Percentiles rank a stretch among this genome's conserved stretches.
Conservation (phyloP, 2,113 vertebrate genomes). For the Rhinolophus sinicus region DNA sequence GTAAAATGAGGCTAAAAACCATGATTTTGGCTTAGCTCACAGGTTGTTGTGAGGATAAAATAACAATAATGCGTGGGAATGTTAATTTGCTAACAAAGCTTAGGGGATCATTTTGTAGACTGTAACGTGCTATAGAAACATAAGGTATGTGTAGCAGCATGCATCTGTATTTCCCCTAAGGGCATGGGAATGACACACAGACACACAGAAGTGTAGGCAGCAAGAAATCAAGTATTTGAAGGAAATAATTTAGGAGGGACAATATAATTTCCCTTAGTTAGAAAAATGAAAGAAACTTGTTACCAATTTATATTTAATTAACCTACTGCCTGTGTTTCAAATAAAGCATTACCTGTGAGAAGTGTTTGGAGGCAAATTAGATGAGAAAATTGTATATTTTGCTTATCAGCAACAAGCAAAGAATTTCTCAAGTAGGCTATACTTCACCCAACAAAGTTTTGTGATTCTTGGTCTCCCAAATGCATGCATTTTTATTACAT, state of each 20-base stretch:
- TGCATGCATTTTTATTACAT: not conserved
- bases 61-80: not conserved
- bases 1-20: not conserved
- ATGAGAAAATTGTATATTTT: not conserved
- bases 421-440: not conserved
- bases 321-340: not conserved
- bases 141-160: fast-evolving
- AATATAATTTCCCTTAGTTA: not conserved
- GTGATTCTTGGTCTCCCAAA: not conserved
- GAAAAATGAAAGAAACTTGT: constrained; percentile 2
- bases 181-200: fast-evolving
- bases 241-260: not conserved
- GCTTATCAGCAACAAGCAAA: not conserved
- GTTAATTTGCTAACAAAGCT: no score
- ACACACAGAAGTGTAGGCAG: fast-evolving
- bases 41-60: not conserved
- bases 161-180: no score
- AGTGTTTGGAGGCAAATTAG: not conserved
- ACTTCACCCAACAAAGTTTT: not conserved
- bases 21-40: not conserved
- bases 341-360: not conserved
- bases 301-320: not conserved
- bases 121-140: not conserved
- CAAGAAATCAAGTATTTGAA: not conserved
- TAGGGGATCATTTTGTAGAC: not conserved